Conservation (phyloP, 2,113 vertebrate species). For the Orientallactaga bullata region DNA sequence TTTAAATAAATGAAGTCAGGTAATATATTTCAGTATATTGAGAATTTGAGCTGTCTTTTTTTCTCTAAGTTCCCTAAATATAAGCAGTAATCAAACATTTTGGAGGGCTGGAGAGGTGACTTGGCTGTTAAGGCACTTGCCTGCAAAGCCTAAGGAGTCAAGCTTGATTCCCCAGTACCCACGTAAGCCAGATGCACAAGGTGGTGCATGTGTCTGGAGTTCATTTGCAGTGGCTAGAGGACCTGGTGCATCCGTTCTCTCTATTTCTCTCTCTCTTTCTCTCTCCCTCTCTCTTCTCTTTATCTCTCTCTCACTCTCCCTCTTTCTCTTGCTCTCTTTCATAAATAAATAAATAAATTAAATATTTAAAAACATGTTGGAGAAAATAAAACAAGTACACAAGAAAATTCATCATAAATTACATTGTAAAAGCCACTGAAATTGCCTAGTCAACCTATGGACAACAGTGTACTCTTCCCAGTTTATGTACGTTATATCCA, state of each 20-base stretch:
- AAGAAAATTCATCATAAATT: background rate
- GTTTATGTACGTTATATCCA: background rate
- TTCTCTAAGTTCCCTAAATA: background rate
- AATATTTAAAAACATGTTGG: background rate
- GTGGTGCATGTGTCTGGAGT: too few relatives aligned
- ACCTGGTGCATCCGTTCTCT: too few relatives aligned
- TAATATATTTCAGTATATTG: background rate
- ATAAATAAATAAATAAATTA: too few relatives aligned
- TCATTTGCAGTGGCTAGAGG: too few relatives aligned
- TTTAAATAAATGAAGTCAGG: background rate
- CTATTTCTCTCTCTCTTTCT: too few relatives aligned
- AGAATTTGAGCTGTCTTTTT: background rate
- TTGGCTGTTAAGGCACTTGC: too few relatives aligned
- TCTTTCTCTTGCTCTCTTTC: too few relatives aligned
- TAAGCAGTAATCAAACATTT: slow-evolving; percentile 19
- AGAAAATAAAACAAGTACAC: background rate
- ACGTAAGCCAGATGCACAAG: too few relatives aligned
- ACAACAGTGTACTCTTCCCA: background rate
- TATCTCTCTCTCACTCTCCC: too few relatives aligned
- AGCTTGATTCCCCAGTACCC: too few relatives aligned
- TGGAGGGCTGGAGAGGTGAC: background rate
- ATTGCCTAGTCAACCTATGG: background rate
- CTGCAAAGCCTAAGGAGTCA: too few relatives aligned
- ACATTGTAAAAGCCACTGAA: slow-evolving; percentile 12
- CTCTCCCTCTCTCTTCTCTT: too few relatives aligned